A percentile compares a stretch with the other conserved stretches of the same genome.
phyloP scores from a whole-genome alignment of 2,113 vertebrate genomes.

The Prunella himalayana region DNA sequence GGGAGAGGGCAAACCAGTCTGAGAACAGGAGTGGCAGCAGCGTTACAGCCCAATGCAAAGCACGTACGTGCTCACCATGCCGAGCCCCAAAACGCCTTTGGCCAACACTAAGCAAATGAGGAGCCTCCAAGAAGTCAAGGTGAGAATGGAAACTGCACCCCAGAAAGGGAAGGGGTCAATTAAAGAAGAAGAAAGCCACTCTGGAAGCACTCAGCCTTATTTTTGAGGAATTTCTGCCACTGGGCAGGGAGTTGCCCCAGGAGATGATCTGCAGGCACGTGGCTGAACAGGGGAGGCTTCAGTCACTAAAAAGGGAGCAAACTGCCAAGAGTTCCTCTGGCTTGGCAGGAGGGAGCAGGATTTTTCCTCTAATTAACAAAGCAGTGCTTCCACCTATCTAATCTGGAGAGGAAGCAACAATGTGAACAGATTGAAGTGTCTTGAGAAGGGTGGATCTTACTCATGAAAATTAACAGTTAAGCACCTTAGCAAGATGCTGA shows the following conservation, averaged over 20 bases:
- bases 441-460: constrained; percentile 11
- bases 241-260: background rate
- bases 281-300: background rate
- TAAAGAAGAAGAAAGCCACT: background rate
- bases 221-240: background rate
- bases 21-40: background rate
- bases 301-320: background rate
- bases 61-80: rapidly evolving
- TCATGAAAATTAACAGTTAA: constrained; percentile 39
- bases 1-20: background rate
- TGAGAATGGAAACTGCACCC: background rate
- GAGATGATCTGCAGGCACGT: background rate
- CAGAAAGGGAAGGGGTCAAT: background rate
- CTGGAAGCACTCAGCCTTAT: background rate
- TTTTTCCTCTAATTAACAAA: constrained; percentile 15
- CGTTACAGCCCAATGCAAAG: background rate
- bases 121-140: background rate
- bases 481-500: constrained; percentile 40
- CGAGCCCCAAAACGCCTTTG: background rate
- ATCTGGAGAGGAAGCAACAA: constrained; percentile 8
- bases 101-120: background rate
- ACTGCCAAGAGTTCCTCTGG: background rate
- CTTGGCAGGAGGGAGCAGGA: background rate
- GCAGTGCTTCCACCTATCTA: constrained; percentile 8
- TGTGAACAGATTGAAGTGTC: background rate